These are phyloP conservation scores for Melanostoma scalare DNA, from an alignment of 2,888 invertebrate species.

Conservation along the genomic window DNA sequence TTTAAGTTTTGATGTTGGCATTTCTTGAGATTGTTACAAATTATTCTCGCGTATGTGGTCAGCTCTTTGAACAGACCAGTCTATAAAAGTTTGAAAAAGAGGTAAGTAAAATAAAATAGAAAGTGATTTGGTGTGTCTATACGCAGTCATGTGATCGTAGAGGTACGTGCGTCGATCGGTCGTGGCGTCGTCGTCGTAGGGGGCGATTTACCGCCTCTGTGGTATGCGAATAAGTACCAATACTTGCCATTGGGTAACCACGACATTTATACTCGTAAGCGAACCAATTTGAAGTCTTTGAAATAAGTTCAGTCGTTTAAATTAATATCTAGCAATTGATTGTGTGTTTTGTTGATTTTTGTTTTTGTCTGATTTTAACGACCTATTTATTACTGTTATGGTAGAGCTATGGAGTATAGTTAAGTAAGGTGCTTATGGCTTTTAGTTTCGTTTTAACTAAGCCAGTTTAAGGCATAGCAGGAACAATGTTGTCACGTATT, in stretches of 20 bases:
- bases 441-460: background rate
- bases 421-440: conserved; percentile 2
- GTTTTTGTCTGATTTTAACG: conserved; percentile 19
- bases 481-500: background rate
- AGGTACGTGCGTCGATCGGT: background rate
- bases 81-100: conserved; percentile 11
- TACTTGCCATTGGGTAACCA: conserved; percentile 49
- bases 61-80: conserved; percentile 22
- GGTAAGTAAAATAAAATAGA: conserved; percentile 50
- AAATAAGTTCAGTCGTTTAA: conserved; percentile 34
- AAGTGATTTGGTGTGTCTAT: conserved; percentile 41
- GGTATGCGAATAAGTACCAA: conserved; percentile 38
- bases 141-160: conserved; percentile 56
- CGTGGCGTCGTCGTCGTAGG: conserved; percentile 26
- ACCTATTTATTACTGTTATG: conserved; percentile 27
- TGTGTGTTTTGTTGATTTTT: conserved; percentile 20
- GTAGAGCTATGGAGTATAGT: background rate
- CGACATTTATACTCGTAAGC: conserved; percentile 9
- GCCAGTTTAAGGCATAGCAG: background rate
- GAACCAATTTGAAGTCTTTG: conserved; percentile 43
- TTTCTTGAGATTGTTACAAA: conserved; percentile 18
- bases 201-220: conserved; percentile 51
- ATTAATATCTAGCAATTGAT: conserved; percentile 34
- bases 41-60: conserved; percentile 36
- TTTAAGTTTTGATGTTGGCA: conserved; percentile 11